A percentile compares a stretch with the other conserved stretches of the same genome.
These are phyloP conservation scores for Alexandromys fortis DNA, from an alignment of 2,113 vertebrate genomes.

Conservation along the genomic window DNA sequence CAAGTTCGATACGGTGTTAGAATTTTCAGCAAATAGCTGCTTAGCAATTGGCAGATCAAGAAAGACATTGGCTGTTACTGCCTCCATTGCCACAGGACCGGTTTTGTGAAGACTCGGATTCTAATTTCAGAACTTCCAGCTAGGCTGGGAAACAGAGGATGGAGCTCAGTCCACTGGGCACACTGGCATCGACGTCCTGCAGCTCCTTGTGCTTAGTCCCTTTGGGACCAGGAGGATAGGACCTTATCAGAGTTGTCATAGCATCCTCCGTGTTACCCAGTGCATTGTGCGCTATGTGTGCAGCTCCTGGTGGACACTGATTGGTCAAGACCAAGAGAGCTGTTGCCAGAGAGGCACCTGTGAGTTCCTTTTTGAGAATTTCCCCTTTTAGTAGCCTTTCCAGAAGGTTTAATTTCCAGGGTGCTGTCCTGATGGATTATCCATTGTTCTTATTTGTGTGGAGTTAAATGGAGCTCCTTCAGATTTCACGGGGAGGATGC, in stretches of 20 bases:
- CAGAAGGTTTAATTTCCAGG: neutral
- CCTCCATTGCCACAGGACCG: neutral
- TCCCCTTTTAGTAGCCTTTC: neutral
- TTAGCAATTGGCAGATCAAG: neutral
- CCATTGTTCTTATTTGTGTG: neutral
- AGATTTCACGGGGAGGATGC: neutral
- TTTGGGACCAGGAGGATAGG: neutral
- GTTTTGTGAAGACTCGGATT: neutral
- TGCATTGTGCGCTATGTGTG: neutral
- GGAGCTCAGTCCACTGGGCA: neutral
- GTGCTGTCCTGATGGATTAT: neutral
- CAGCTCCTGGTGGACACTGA: accelerated
- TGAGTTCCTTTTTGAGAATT: neutral
- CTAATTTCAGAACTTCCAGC: neutral
- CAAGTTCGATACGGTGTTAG: neutral
- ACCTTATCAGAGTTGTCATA: neutral
- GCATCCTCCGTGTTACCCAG: neutral
- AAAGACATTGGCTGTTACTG: neutral
- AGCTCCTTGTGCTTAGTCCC: neutral
- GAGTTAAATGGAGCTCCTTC: no score
- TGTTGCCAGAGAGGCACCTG: neutral
- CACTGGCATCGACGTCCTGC: neutral
- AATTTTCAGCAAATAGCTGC: neutral
- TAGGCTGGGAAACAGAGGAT: neutral
- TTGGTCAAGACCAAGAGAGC: neutral